Base-by-base conservation (phyloP, 2,797 vertebrate genomes). In the Siniperca scherzeri region DNA sequence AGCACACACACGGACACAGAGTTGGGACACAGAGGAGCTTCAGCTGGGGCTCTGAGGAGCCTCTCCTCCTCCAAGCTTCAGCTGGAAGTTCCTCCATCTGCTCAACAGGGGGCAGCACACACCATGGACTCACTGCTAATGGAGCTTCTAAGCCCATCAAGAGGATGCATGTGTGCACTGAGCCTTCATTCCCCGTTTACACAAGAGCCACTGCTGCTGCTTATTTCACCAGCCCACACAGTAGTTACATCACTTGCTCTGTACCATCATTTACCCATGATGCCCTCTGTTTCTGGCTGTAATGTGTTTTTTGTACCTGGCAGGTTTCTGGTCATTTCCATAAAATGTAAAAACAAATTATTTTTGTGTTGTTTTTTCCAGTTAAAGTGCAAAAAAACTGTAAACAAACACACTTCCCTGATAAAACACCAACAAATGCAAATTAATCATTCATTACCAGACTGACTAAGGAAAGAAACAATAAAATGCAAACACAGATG, bases 41-140 rank as follows among this genome's bases (percentile, higher is more conserved):
- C 74, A 70, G 25, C 53, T 86, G 80, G 89, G 85, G 84, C 68
- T 48, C 42, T 8, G 86, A 83, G 66, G 73, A 87, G 21, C 59
- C 14, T 59, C 25, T 78, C 2, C 33, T 71, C 46, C 42, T 67
- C 16, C 82, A 53, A 2, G 30, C 46, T 21, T 33, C 83, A 52
- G 16, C 46, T 25, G n/a, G 44, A 42, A 12, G 61, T 77, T 83
- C 52, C 33, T 17, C 55, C 22, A 3, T 73, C 48, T 86, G 55
- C 48, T 42, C 90, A 80, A 22, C 81, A 89, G 89, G 74, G 50
- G 87, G 83, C 70, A 82, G 82, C 81, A 73, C 69, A 75, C 69
- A 72, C 77, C 40, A 30, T 1, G 19, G 59, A 75, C 30, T 78
- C 33, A 2, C n/a, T 62, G 44, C 22, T 68, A 0, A 0, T 44